These are phyloP conservation scores for Propsilocerus akamusi DNA, from an alignment of 1,140 invertebrate genomes.

Conservation along the genomic window DNA sequence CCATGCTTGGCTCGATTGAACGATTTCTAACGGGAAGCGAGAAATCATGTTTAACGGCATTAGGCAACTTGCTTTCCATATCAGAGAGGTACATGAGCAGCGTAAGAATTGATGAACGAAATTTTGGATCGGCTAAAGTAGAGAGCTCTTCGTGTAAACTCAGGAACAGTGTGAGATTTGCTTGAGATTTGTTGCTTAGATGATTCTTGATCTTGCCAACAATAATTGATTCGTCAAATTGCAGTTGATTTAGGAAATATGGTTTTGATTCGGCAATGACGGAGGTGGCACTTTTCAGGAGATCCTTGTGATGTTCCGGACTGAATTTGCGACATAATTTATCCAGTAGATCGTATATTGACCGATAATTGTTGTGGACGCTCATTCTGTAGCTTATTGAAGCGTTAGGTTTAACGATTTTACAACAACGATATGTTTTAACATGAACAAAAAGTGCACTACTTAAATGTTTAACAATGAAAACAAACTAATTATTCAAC, in stretches of 20 bases:
- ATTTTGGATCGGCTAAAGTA: conserved; percentile 8
- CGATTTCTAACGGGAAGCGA: background rate
- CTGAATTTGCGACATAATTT: conserved; percentile 8
- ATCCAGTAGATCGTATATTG: conserved; percentile 10
- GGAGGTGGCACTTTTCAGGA: conserved; percentile 11
- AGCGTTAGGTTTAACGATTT: too few species aligned
- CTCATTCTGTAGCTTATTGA: too few species aligned
- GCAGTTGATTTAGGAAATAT: conserved; percentile 7
- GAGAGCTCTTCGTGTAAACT: conserved; percentile 10
- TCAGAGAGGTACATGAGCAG: background rate
- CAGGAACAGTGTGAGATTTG: conserved; percentile 8
- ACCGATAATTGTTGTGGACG: too few species aligned
- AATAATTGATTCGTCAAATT: conserved; percentile 10
- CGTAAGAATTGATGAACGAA: background rate
- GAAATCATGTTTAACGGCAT: background rate
- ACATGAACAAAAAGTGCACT: too few species aligned
- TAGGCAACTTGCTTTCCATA: background rate
- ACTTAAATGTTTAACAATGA: too few species aligned
- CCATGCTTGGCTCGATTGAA: background rate
- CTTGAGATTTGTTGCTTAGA: conserved; percentile 7
- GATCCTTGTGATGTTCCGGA: conserved; percentile 7
- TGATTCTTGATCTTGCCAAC: conserved; percentile 11
- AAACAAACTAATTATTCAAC: too few species aligned
- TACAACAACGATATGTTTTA: too few species aligned
- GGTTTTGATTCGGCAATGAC: conserved; percentile 11